phyloP scores from a whole-genome alignment of 2,888 invertebrate genomes.

The Ametastegia equiseti region DNA sequence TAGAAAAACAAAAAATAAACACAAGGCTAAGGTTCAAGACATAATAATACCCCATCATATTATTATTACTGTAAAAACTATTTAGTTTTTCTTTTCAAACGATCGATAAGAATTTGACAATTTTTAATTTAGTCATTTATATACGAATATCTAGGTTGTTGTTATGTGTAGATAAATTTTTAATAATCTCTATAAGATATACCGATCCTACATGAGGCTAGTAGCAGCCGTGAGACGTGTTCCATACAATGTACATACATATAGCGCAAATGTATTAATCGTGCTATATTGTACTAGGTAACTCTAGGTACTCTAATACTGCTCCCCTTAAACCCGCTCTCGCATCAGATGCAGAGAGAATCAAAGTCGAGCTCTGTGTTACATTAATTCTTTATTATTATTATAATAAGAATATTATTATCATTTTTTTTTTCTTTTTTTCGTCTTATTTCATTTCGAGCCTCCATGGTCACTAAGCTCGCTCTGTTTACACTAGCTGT shows the following conservation, averaged over 20 bases:
- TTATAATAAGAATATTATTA: neutral
- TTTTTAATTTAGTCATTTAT: constrained; percentile 60
- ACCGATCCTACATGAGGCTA: constrained; percentile 59
- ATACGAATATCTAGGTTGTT: constrained; percentile 60
- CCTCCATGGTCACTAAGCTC: constrained; percentile 25
- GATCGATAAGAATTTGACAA: constrained; percentile 61
- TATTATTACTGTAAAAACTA: constrained; percentile 57
- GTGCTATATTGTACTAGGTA: constrained; percentile 30
- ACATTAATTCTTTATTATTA: neutral
- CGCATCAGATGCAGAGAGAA: constrained; percentile 33
- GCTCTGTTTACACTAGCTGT: neutral
- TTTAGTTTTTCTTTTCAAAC: constrained; percentile 59
- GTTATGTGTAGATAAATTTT: constrained; percentile 61
- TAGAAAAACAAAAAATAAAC: constrained; percentile 5
- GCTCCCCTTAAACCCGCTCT: constrained; percentile 22
- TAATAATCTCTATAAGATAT: constrained; percentile 61
- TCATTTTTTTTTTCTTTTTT: neutral
- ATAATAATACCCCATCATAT: constrained; percentile 51
- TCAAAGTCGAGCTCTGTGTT: constrained; percentile 18
- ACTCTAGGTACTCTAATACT: constrained; percentile 27
- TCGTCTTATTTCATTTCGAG: neutral
- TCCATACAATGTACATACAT: constrained; percentile 39
- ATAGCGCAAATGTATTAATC: constrained; percentile 38
- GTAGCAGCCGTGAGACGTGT: constrained; percentile 52
- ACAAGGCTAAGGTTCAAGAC: constrained; percentile 60